Percentiles rank a stretch among this genome's conserved stretches.
phyloP scores from a whole-genome alignment of 2,113 vertebrate species.

The Andinoacara biseriatus region DNA sequence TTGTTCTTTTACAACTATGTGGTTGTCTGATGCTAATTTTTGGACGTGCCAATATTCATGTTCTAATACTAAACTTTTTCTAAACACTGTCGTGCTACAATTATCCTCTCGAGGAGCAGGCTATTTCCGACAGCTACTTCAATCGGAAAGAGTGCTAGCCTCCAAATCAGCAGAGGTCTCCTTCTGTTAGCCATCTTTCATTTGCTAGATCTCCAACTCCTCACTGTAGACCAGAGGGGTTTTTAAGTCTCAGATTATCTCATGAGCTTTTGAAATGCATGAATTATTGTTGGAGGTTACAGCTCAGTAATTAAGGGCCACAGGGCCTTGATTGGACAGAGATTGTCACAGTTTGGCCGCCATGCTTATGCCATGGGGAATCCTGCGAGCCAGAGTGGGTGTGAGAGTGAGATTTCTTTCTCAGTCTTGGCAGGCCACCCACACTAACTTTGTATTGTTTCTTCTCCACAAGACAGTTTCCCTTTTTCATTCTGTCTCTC shows the following conservation, averaged over 20 bases:
- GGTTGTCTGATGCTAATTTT: background rate
- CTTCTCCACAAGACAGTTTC: constrained; percentile 45
- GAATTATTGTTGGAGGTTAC: constrained; percentile 74
- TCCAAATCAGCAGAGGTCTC: constrained; percentile 53
- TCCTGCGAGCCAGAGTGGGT: constrained; percentile 53
- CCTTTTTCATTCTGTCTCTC: constrained; percentile 9
- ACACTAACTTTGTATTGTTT: constrained; percentile 63
- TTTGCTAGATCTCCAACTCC: constrained; percentile 58
- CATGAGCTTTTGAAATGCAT: constrained; percentile 72
- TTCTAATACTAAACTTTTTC: constrained; percentile 3
- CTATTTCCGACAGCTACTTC: constrained; percentile 57
- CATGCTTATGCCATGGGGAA: constrained; percentile 47
- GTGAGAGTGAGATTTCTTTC: constrained; percentile 54
- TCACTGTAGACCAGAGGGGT: constrained; percentile 56
- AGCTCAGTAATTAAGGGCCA: constrained; percentile 75
- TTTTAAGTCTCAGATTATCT: constrained; percentile 70
- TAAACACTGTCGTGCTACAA: constrained; percentile 54
- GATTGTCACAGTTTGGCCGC: constrained; percentile 66
- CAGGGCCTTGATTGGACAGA: constrained; percentile 66
- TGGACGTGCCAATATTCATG: background rate
- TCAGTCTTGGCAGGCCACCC: constrained; percentile 64
- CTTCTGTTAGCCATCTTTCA: constrained; percentile 68
- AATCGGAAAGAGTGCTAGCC: constrained; percentile 39
- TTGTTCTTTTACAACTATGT: background rate
- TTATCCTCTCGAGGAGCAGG: constrained; percentile 30